Base-by-base conservation (phyloP, 2,797 vertebrate genomes). In the Gallirallus australis region DNA sequence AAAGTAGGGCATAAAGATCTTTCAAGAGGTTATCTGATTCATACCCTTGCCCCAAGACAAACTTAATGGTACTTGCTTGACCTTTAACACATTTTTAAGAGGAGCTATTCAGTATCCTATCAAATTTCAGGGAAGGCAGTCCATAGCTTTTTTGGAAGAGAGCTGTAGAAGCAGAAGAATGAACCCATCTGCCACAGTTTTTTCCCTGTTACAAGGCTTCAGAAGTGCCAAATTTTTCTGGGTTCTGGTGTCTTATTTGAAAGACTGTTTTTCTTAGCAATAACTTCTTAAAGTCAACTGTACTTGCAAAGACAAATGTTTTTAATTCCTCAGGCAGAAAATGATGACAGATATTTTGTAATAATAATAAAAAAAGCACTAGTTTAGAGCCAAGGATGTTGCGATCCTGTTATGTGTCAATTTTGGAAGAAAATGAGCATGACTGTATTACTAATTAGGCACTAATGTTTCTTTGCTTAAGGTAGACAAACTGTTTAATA, bases 321-420 rank as follows among this genome's bases (percentile, higher is more conserved):
- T 96, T 95, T 82, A 95, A 92, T 94, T 91, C 71, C 6, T 23
- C n/a, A 77, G 70, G 52, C 73, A 86, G 64, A 96, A 66, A 84
- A 93, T 82, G 82, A 93, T 89, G 85, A 79, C 70, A 84, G 70
- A 77, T 86, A 90, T 71, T 95, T 89, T 86, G 63, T 72, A 94
- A 91, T 56, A 21, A 35, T 42, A 61, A 82, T 60, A 20, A 48
- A 57, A 54, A 54, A 40, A 11, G 17, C 25, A 23, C 42, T 61
- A 59, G 8, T 8, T 86, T 80, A 82, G 40, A 72, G 88, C 86
- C 94, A 96, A 50, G 40, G 86, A 73, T 94, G 90, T 94, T 95
- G 61, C 0, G 24, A 66, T 92, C 53, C 52, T 94, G 60, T 48
- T 80, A 79, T 89, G 73, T 88, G 37, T 65, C 3, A 1, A 17